These are phyloP conservation scores for Neodon shergylaensis DNA, from an alignment of 2,113 vertebrate genomes.

Conservation along the genomic window DNA sequence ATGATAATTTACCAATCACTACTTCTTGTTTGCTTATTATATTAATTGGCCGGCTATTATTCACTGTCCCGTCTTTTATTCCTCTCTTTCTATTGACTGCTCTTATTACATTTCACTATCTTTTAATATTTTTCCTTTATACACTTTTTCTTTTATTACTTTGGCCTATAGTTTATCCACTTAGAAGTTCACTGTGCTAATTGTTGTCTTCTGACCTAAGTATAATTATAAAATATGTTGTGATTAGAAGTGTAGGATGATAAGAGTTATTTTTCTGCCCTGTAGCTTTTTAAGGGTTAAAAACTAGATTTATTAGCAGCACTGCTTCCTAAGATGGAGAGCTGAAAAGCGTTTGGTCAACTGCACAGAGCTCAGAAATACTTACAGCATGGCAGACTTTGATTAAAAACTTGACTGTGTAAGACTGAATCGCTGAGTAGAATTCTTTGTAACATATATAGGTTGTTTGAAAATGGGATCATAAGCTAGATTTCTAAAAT, in stretches of 20 bases:
- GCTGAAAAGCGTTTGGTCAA: constrained; percentile 41
- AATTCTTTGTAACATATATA: constrained; percentile 27
- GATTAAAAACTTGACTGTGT: background rate
- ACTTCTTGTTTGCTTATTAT: background rate
- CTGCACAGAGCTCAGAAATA: constrained; percentile 12
- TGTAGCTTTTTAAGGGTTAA: background rate
- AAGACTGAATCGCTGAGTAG: constrained; percentile 25
- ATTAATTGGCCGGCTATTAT: background rate
- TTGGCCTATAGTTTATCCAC: background rate
- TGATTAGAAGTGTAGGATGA: constrained; percentile 18
- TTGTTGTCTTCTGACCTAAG: constrained; percentile 20
- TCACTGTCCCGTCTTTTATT: constrained; percentile 21
- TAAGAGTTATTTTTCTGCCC: constrained; percentile 27
- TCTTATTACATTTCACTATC: background rate
- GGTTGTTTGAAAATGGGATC: constrained; percentile 10
- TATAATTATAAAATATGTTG: constrained; percentile 15
- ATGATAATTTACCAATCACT: background rate
- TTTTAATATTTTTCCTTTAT: constrained; percentile 2
- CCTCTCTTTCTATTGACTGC: background rate
- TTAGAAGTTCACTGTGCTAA: constrained; percentile 49
- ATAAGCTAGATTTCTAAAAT: constrained; percentile 28
- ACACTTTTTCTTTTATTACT: background rate
- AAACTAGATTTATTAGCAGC: constrained; percentile 40
- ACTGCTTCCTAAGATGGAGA: constrained; percentile 35
- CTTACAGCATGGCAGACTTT: constrained; percentile 2